Percentiles rank a stretch among this genome's conserved stretches.
Evolutionary conservation across 1,140 invertebrate genomes (phyloP).

Genomic region (Aphis gossypii): DNA sequence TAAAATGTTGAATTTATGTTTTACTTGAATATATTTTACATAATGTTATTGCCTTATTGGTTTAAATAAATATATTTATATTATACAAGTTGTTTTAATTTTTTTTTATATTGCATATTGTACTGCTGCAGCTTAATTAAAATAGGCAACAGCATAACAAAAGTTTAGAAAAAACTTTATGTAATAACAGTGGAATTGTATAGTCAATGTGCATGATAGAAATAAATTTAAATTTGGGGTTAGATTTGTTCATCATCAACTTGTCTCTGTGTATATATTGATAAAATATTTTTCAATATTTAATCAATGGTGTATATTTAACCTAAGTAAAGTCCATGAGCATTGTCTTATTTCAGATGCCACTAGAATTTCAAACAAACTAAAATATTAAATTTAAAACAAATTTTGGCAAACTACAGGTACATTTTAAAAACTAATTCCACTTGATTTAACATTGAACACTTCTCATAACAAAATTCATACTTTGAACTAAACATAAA

Average conservation of each 20-base stretch:
- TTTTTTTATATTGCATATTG: no score
- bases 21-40: background rate
- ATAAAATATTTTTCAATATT: no score
- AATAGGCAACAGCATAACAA: background rate
- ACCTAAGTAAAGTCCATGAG: background rate
- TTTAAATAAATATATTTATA: background rate
- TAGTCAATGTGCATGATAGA: background rate
- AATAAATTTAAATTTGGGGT: no score
- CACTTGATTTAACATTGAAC: background rate
- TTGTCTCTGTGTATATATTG: background rate
- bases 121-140: background rate
- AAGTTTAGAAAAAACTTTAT: background rate
- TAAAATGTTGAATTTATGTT: background rate
- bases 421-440: background rate
- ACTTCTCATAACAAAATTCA: no score
- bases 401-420: background rate
- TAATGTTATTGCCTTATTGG: slow-evolving; percentile 8
- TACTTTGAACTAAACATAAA: background rate
- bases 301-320: background rate
- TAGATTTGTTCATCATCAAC: background rate
- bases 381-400: background rate
- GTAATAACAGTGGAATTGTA: background rate
- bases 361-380: background rate
- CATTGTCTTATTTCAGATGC: background rate
- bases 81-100: background rate